Base-by-base conservation (phyloP, 2,113 vertebrate species). In the Myotis davidii region DNA sequence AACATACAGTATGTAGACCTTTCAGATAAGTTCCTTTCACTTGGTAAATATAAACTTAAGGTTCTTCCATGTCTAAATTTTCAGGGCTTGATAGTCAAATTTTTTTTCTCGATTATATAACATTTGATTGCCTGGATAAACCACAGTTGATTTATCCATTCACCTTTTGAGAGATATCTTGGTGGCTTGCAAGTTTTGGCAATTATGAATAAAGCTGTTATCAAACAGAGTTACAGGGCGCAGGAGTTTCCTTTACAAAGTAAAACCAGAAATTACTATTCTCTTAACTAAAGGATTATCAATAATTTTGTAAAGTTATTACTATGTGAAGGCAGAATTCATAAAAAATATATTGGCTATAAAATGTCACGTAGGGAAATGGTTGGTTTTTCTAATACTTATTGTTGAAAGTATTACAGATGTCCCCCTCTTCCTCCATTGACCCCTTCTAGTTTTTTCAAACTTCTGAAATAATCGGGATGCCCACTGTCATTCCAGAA, bases 281-380 rank as follows among this genome's bases (percentile, higher is more conserved):
- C 54, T 81, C 59, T 79, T 45, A 85, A 85, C 27, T 45, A 86
- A 93, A 82, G 39, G 5, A 56, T 69, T 95, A 76, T n/a, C 37
- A 92, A 72, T 25, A 91, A 88, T 23, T 91, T 81, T 85, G 2
- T 32, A 95, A 92, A 92, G 14, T 73, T 94, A 67, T 54, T 87
- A 73, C 32, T 88, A 52, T 39, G 37, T 70, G 21, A 91, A 81
- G 29, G 39, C 32, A 82, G 67, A 89, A 85, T 84, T 74, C n/a
- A 61, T 13, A 32, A 74, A 89, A 91, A 59, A 93, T 34, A 69
- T 16, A 87, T 27, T 61, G 45, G 32, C 65, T 65, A 83, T 54
- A 82, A 93, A 88, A 78, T 74, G 16, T 70, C 73, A 79, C 29
- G 78, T 32, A 85, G 12, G 32, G 34, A 87, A 61, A 61, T 61